A percentile compares a stretch with the other conserved stretches of the same genome.
phyloP scores from a whole-genome alignment of 1,140 invertebrate genomes.

The Formica exsecta region DNA sequence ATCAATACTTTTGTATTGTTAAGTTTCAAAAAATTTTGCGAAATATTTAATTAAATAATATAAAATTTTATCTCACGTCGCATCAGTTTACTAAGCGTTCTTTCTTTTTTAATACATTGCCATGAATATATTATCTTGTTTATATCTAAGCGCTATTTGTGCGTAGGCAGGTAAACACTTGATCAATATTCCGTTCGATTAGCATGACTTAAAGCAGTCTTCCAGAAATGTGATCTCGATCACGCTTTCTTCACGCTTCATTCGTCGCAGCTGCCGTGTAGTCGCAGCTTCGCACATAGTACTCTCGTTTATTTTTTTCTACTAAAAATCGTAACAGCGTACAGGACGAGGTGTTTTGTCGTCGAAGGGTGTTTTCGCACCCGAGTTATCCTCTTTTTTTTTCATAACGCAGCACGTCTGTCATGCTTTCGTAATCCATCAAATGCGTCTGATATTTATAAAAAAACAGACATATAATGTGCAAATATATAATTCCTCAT shows the following conservation, averaged over 20 bases:
- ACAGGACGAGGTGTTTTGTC: constrained; percentile 20
- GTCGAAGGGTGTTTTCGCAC: constrained; percentile 73
- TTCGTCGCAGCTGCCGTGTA: constrained; percentile 78
- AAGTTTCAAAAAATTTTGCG: neutral
- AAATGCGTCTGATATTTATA: neutral
- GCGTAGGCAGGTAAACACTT: constrained; percentile 71
- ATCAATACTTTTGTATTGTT: neutral
- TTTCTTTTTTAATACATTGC: neutral
- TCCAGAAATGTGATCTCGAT: constrained; percentile 80
- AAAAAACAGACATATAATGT: neutral
- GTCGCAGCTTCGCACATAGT: neutral
- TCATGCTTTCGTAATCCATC: constrained; percentile 36
- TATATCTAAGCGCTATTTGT: neutral
- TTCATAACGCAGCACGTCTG: constrained; percentile 12
- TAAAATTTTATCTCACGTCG: neutral
- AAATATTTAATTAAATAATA: neutral
- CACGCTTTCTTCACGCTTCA: constrained; percentile 72
- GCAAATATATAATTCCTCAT: neutral
- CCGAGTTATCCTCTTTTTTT: constrained; percentile 54
- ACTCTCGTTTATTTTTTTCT: constrained; percentile 70
- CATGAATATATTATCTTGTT: constrained; percentile 38
- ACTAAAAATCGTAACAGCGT: constrained; percentile 64
- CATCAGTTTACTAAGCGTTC: neutral
- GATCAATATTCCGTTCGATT: constrained; percentile 79
- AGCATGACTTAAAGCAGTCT: constrained; percentile 79